phyloP scores from a whole-genome alignment of 2,113 vertebrate genomes.

The Forbesichthys papilliferus region DNA sequence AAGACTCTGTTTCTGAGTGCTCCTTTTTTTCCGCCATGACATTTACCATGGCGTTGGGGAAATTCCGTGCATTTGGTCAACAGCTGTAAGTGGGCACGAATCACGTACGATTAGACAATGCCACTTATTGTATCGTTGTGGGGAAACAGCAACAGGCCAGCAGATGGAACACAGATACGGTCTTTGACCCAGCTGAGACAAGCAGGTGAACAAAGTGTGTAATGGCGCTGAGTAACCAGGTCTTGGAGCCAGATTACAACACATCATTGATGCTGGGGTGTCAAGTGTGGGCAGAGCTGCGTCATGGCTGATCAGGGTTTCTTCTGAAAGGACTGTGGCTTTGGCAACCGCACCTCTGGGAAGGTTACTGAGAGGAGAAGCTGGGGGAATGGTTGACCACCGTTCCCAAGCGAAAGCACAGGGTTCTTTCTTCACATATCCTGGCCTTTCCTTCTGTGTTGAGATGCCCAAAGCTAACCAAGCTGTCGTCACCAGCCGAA shows the following conservation, averaged over 20 bases:
- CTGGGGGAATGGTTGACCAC: slow-evolving; percentile 35
- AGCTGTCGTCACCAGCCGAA: slow-evolving; percentile 39
- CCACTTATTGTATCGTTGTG: slow-evolving; percentile 33
- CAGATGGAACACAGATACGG: slow-evolving; percentile 27
- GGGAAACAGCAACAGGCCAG: slow-evolving; percentile 33
- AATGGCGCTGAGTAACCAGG: slow-evolving; percentile 1
- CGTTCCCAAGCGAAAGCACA: slow-evolving; percentile 36
- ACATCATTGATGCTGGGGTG: slow-evolving; percentile 36
- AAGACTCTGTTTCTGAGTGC: slow-evolving; percentile 31
- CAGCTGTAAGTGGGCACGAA: slow-evolving; percentile 49
- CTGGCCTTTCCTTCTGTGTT: slow-evolving; percentile 4
- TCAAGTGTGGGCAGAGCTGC: slow-evolving; percentile 55
- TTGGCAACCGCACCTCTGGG: slow-evolving; percentile 41
- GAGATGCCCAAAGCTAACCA: not conserved
- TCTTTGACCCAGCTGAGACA: slow-evolving; percentile 2
- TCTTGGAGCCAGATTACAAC: not conserved
- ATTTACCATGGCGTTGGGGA: slow-evolving; percentile 52
- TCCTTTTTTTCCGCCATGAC: slow-evolving; percentile 40
- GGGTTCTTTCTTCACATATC: slow-evolving; percentile 31
- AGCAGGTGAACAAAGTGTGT: not conserved
- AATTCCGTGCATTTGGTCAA: slow-evolving; percentile 62
- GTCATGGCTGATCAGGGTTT: slow-evolving; percentile 61
- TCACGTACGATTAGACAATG: slow-evolving; percentile 46
- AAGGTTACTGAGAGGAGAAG: slow-evolving; percentile 41
- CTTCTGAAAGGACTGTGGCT: slow-evolving; percentile 58